Base-by-base conservation (phyloP, 2,113 vertebrate species). In the Cyanocitta stelleri region DNA sequence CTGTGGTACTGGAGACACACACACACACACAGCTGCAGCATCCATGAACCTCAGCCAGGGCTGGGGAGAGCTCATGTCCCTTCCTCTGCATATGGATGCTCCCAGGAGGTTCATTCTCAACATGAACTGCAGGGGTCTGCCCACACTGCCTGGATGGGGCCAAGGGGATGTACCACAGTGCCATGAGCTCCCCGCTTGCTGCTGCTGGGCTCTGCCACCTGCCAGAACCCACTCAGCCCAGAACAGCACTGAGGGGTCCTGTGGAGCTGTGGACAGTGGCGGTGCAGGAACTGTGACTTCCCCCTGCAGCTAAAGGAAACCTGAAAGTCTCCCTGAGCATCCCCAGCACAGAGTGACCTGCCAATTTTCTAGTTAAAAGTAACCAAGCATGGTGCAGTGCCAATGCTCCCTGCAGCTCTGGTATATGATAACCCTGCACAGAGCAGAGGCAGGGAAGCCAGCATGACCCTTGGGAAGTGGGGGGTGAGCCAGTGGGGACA, bases 141-240 rank as follows among this genome's bases (percentile, higher is more conserved):
- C 35, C 54, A 9, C 1, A 0, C 54, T 30, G 52, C 37, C 41
- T 11, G 27, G 23, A 33, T 3, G 33, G 59, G 59, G 20, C 54
- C 43, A 4, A 11, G n/a, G n/a, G 62, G 58, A 41, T 3, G 32
- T 3, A 4, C 30, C 55, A 3, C 26, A 7, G 18, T 15, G 52
- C 58, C 37, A 8, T 0, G n/a, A 51, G 54, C 4, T n/a, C 22
- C 59, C 39, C 3, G 0, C 9, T 16, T 2, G 6, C 71, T 44
- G 56, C 62, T 84, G 67, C 68, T 33, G 77, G 37, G 80, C 67
- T 86, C 77, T 76, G 48, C 10, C 1, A 0, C 29, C 56, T 16
- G 17, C 52, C 80, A 2, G 0, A 67, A 10, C 33, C 21, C 15
- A 0, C 39, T n/a, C 56, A 41, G 46, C 37, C n/a, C 64, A 67